Evolutionary conservation across 2,888 invertebrate species (phyloP).

Genomic region (Hermaeophaga mercurialis): DNA sequence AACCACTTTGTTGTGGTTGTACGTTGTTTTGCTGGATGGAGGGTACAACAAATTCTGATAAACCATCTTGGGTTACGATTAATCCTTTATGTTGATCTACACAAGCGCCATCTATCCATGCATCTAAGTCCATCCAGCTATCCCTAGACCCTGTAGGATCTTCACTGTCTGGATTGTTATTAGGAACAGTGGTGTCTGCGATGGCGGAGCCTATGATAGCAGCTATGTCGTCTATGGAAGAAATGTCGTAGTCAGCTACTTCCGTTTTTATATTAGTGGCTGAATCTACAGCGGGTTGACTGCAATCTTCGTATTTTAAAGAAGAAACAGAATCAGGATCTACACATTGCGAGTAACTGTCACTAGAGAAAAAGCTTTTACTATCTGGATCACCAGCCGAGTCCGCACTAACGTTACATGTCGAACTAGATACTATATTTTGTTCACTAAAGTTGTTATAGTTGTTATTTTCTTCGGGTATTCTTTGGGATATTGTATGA

Average conservation of each 20-base stretch:
- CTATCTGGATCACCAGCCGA: conserved; percentile 56
- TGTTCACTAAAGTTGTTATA: conserved; percentile 65
- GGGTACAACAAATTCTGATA: conserved; percentile 70
- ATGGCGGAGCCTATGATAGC: conserved; percentile 88
- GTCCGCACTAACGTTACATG: conserved; percentile 63
- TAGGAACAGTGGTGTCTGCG: conserved; percentile 86
- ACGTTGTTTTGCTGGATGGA: conserved; percentile 64
- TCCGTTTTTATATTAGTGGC: conserved; percentile 62
- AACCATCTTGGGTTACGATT: conserved; percentile 70
- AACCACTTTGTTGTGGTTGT: conserved; percentile 57
- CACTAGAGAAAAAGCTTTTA: conserved; percentile 59
- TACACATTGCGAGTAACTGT: conserved; percentile 58
- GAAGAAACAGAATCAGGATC: conserved; percentile 65
- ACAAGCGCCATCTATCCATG: conserved; percentile 76
- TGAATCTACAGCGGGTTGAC: conserved; percentile 58
- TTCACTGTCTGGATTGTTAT: conserved; percentile 66
- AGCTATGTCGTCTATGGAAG: conserved; percentile 81
- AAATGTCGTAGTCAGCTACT: conserved; percentile 69
- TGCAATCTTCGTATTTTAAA: conserved; percentile 62
- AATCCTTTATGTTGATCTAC: conserved; percentile 60
- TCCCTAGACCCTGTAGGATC: conserved; percentile 80
- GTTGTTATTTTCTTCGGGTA: conserved; percentile 73
- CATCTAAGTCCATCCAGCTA: conserved; percentile 87
- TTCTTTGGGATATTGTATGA: conserved; percentile 79
- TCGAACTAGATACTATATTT: conserved; percentile 76